Evolutionary conservation across 2,888 invertebrate species (phyloP).

Genomic region (Pollenia labialis): DNA sequence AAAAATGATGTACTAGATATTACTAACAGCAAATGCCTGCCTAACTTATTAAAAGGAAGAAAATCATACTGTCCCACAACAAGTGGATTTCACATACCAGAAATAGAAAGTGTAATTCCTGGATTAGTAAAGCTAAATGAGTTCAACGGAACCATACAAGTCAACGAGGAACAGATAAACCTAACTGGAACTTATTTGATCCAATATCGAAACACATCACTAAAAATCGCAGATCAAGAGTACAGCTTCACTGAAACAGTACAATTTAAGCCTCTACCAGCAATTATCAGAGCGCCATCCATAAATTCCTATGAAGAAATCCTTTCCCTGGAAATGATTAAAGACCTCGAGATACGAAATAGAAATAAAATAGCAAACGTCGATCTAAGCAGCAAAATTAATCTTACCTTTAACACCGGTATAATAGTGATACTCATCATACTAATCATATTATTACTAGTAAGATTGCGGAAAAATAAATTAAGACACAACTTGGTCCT

Average conservation of each 20-base stretch:
- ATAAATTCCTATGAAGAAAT: constrained; percentile 9
- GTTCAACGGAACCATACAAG: background rate
- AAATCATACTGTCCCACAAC: constrained; percentile 24
- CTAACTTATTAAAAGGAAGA: constrained; percentile 9
- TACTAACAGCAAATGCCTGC: constrained; percentile 10
- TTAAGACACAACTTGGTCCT: background rate
- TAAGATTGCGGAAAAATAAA: constrained; percentile 1
- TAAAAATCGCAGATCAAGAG: constrained; percentile 12
- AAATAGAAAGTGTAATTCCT: background rate
- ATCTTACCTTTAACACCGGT: background rate
- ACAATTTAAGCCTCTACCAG: background rate
- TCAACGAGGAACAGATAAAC: constrained; percentile 1
- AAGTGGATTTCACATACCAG: constrained; percentile 9
- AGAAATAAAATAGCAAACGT: background rate
- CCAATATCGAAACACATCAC: constrained; percentile 2
- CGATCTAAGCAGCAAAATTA: background rate
- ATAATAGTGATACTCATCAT: background rate
- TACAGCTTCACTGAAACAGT: constrained; percentile 10
- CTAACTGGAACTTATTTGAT: background rate
- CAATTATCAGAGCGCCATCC: constrained; percentile 1
- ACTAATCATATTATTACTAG: background rate
- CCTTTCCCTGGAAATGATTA: background rate
- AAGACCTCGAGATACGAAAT: constrained; percentile 1
- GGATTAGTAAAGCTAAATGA: background rate
- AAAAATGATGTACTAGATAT: constrained; percentile 13